A percentile compares a stretch with the other conserved stretches of the same genome.
phyloP scores from a whole-genome alignment of 1,140 invertebrate genomes.

The Teleopsis dalmanni region DNA sequence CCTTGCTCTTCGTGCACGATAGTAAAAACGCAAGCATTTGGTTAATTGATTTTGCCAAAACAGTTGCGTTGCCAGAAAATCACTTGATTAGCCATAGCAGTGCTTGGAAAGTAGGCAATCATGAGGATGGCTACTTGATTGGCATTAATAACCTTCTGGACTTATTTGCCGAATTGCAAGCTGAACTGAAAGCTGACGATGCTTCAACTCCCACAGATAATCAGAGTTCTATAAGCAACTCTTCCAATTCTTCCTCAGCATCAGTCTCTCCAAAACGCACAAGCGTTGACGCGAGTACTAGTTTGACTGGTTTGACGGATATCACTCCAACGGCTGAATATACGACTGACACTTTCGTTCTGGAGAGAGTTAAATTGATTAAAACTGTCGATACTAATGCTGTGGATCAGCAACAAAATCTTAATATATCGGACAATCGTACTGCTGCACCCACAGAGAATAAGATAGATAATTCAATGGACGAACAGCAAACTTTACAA shows the following conservation, averaged over 20 bases:
- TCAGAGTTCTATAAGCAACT: too few relatives aligned
- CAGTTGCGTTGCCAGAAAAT: slow-evolving; percentile 68
- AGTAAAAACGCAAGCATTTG: slow-evolving; percentile 78
- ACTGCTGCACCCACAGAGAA: too few relatives aligned
- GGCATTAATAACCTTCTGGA: slow-evolving; percentile 91
- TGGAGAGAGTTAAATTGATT: too few relatives aligned
- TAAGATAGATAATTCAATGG: too few relatives aligned
- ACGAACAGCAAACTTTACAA: too few relatives aligned
- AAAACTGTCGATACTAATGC: too few relatives aligned
- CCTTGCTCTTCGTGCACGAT: slow-evolving; percentile 93
- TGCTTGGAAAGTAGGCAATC: slow-evolving; percentile 92
- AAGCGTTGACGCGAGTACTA: too few relatives aligned
- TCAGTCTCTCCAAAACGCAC: slow-evolving; percentile 10
- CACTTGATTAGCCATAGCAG: slow-evolving; percentile 71
- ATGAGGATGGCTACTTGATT: slow-evolving; percentile 95
- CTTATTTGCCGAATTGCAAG: slow-evolving; percentile 56
- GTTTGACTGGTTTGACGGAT: too few relatives aligned
- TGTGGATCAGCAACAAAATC: too few relatives aligned
- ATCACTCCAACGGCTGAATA: too few relatives aligned
- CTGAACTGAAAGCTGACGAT: slow-evolving; percentile 16
- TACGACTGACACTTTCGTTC: too few relatives aligned
- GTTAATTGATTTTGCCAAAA: slow-evolving; percentile 99
- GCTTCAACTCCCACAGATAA: slow-evolving; percentile 1
- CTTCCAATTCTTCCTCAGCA: slow-evolving; percentile 4
- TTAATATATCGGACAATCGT: too few relatives aligned